Base-by-base conservation (phyloP, 1,140 invertebrate species). In the Leguminivora glycinivorella region DNA sequence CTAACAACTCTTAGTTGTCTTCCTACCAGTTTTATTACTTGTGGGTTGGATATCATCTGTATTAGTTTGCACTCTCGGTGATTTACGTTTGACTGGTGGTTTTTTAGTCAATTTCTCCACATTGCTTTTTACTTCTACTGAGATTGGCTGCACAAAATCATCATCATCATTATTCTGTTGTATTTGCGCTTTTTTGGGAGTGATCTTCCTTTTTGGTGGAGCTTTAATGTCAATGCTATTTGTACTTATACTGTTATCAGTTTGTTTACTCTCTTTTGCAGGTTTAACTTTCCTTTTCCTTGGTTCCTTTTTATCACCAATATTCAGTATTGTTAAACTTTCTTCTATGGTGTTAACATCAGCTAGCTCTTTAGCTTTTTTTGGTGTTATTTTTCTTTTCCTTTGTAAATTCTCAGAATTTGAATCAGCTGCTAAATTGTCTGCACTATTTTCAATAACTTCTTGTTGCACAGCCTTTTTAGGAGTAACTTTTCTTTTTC, bases 341-440 rank as follows among this genome's bases (percentile, higher is more conserved):
- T 63, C 58, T 63, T 63, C 58, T 17, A 63, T 29, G 19, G 7
- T 19, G 25, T 63, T 63, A 10, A 63, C 25, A 63, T 43, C 66
- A 58, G 14, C 14, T 4, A 5, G 22, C 38, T 43, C 29, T 22
- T 52, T 52, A 22, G 63, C 43, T 52, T 56, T 70, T 69, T 58
- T 71, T 26, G 67, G 66, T 63, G 67, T 71, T 17, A 70, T 7
- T 19, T 52, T 69, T 77, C 22, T 69, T 71, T 63, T 63, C n/a
- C 29, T 63, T 31, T 63, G 22, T 14, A 29, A 29, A 34, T 31
- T 63, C 34, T 31, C 58, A n/a, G 58, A 29, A 63, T 63, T 29
- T 31, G 58, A 17, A 5, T 2, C 25, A n/a, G 26, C 14, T 22
- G 5, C 29, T 17, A 63, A 29, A 29, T 63, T 9, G 7, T 63